Conservation (phyloP, 2,888 invertebrate species). For the Halictus ligatus region DNA sequence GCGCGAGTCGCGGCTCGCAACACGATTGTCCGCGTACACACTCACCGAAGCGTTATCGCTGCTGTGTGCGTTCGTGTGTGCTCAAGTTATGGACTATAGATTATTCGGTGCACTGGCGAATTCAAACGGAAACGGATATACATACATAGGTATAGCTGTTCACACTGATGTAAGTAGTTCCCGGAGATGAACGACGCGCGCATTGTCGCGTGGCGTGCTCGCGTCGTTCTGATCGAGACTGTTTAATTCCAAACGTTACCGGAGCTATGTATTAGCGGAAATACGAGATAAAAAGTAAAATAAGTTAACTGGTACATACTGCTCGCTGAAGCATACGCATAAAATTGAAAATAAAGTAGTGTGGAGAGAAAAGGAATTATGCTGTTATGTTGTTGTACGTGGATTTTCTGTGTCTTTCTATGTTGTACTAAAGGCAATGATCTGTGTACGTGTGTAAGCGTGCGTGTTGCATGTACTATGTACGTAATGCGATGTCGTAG, state of each 20-base stretch:
- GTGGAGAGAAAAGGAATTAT: conserved; percentile 35
- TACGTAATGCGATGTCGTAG: background rate
- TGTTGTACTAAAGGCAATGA: conserved; percentile 11
- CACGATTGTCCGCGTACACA: background rate
- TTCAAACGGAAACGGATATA: background rate
- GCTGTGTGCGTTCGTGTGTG: conserved; percentile 46
- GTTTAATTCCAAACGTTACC: conserved; percentile 13
- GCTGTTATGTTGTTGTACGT: conserved; percentile 21
- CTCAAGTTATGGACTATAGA: conserved; percentile 19
- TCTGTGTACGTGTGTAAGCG: conserved; percentile 33
- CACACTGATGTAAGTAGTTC: conserved; percentile 5
- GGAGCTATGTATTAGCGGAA: conserved; percentile 39
- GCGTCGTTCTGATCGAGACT: conserved; percentile 11
- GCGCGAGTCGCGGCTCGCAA: background rate
- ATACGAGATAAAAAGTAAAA: conserved; percentile 9
- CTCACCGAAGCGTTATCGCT: conserved; percentile 37
- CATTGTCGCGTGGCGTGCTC: background rate
- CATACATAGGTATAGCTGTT: background rate
- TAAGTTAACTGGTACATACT: conserved; percentile 41
- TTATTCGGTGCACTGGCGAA: conserved; percentile 21
- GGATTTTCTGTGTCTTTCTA: conserved; percentile 13
- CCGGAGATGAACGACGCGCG: background rate
- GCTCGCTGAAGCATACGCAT: conserved; percentile 60
- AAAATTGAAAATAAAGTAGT: conserved; percentile 41
- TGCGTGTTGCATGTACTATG: conserved; percentile 27